These are phyloP conservation scores for Thereva nobilitata DNA, from an alignment of 2,888 invertebrate genomes.

Conservation along the genomic window DNA sequence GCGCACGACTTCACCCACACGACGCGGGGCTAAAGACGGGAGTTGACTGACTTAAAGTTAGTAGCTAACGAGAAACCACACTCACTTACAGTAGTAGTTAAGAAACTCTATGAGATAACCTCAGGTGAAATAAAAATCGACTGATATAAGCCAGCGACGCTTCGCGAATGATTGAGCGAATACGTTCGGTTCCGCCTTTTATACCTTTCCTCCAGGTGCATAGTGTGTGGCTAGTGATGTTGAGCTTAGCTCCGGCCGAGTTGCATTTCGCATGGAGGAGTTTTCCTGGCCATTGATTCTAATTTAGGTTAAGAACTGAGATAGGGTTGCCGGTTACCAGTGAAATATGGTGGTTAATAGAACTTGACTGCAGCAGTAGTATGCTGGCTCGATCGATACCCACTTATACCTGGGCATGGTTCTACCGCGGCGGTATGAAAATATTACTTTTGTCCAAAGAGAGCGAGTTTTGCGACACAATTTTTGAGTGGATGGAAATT, in stretches of 20 bases:
- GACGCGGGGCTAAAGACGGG: constrained; percentile 11
- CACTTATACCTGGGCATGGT: background rate
- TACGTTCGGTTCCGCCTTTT: constrained; percentile 37
- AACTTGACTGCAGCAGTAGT: background rate
- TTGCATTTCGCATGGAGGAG: constrained; percentile 26
- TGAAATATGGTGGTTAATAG: constrained; percentile 10
- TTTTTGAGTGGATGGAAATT: too few relatives aligned
- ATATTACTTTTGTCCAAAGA: too few relatives aligned
- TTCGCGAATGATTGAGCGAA: constrained; percentile 39
- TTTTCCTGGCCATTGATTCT: constrained; percentile 17
- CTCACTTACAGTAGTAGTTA: background rate
- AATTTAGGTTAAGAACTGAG: constrained; percentile 13
- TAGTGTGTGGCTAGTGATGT: background rate
- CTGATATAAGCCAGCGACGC: constrained; percentile 11
- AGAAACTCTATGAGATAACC: background rate
- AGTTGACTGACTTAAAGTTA: constrained; percentile 19
- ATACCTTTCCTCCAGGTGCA: constrained; percentile 38
- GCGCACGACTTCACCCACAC: constrained; percentile 38
- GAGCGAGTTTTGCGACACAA: too few relatives aligned
- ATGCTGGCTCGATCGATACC: background rate
- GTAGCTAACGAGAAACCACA: constrained; percentile 15
- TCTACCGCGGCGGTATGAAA: too few relatives aligned
- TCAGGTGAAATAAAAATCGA: constrained; percentile 6
- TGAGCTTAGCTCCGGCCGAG: background rate
- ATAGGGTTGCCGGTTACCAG: background rate